Evolutionary conservation across 2,888 invertebrate species (phyloP), one percentile per base, ranked within the genome.

Genomic region (Trachelus tabidus): DNA sequence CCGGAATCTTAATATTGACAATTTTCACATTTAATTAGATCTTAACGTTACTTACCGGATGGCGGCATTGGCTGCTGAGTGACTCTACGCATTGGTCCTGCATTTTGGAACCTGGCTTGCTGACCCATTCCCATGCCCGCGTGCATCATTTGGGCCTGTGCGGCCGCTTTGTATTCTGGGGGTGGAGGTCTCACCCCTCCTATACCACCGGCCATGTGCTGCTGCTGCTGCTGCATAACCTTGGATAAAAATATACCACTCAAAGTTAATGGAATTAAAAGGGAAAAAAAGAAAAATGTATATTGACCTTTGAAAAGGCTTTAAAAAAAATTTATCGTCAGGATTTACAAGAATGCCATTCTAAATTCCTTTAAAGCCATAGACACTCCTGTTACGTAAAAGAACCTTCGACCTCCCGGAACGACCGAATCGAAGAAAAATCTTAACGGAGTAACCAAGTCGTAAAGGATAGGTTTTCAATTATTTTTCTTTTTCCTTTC

Each of bases 91-190:
- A 95, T 94, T 0, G 93, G 93, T 33, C 93, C 92, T 34, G 93
- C 91, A 86, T 93, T 93, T 69, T 93, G 92, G 81, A 93, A 93
- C 78, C 93, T 92, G 37, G 90, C 85, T 76, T 91, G 91, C 81
- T 90, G 91, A 73, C 89, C 88, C 87, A 91, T 91, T 23, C 89
- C 87, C 77, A 91, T 91, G 77, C 93, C 92, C 12, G 92, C 92
- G 83, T 93, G 93, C 93, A 93, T 93, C 92, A 93, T 92, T 85
- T 93, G 93, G 37, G 93, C 93, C 92, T 92, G 95, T 85, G 93
- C 94, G 87, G 89, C 90, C 11, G 95, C 94, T 91, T 97, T 97
- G 92, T 97, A 97, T 91, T 97, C 97, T 3, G 97, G 97, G 71
- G 97, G 97, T 34, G 97, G 97, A 37, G 97, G 96, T 76, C 96